Conservation (phyloP, 2,113 vertebrate genomes). For the Peromyscus polionotus region DNA sequence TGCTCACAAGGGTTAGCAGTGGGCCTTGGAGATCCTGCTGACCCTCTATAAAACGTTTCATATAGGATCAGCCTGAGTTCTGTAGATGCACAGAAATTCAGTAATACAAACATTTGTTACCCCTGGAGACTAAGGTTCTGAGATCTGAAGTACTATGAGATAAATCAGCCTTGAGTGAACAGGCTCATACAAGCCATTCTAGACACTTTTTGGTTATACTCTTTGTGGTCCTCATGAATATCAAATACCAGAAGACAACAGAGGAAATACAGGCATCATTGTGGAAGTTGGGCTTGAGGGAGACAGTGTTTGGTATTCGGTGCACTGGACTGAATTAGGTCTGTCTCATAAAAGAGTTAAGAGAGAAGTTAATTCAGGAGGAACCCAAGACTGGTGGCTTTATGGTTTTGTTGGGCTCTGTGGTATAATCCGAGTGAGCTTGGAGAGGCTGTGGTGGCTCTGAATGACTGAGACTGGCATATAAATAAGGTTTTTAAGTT, state of each 20-base stretch:
- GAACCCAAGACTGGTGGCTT: neutral
- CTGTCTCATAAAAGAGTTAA: neutral
- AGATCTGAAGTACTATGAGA: neutral
- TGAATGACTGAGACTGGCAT: neutral
- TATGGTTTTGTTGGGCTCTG: neutral
- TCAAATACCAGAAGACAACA: neutral
- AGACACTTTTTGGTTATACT: no score
- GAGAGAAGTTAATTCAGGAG: neutral
- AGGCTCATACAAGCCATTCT: no score
- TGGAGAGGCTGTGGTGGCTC: neutral
- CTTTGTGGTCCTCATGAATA: neutral
- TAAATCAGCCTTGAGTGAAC: no score
- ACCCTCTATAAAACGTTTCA: neutral
- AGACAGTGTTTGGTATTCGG: neutral
- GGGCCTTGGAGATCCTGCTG: neutral
- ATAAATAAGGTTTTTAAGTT: neutral
- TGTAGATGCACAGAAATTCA: neutral
- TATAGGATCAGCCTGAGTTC: neutral
- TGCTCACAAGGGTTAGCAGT: neutral
- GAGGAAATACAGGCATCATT: neutral
- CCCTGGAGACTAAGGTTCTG: neutral
- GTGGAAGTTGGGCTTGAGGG: no score
- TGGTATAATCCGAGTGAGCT: neutral
- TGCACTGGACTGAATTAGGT: neutral
- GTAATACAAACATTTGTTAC: no score